Base-by-base conservation (phyloP, 64 coral and sea anemone species). In the Montipora foliosa region DNA sequence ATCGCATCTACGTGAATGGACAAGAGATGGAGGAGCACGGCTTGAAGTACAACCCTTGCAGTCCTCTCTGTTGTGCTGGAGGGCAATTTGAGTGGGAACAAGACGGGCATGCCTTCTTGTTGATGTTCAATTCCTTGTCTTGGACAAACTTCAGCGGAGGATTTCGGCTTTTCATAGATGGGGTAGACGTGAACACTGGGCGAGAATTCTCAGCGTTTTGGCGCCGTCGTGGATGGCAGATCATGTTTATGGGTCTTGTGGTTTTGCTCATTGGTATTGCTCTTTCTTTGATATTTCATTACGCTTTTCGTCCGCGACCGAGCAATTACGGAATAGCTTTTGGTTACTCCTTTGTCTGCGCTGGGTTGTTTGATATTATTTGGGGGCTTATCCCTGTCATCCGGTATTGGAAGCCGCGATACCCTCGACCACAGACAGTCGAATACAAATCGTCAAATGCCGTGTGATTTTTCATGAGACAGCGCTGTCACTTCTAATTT, bases 131-230 rank as follows among this genome's bases (percentile, higher is more conserved):
- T 53, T 78, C 59, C 12, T 67, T 96, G 48, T 96, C 97, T 3
- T 80, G 90, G 3, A 98, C 89, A 2, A 82, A 80, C 49, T 87
- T 13, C 3, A 51, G 89, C 89, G 97, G 97, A 77, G 88, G 94
- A 49, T 95, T 91, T 77, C 91, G 97, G 4, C 89, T 98, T 17
- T 98, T 98, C 22, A 79, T 98, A 76, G 92, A 98, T 61, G 95
- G 92, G 25, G 83, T 94, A 46, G 97, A 99, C 53, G 95, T 95
- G 51, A 99, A 99, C 64, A 99, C 97, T 22, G 95, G 93, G 10
- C 90, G 97, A 50, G 94, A 96, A 74, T 96, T 99, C 47, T 91
- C 91, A 2, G 89, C 92, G 14, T 99, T 99, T 59, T 99, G 95
- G 92, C 84, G 95, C 2, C 94, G 97, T 21, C 91, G 97, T 16